Conservation (phyloP, 2,113 vertebrate species). For the Aptenodytes forsteri region DNA sequence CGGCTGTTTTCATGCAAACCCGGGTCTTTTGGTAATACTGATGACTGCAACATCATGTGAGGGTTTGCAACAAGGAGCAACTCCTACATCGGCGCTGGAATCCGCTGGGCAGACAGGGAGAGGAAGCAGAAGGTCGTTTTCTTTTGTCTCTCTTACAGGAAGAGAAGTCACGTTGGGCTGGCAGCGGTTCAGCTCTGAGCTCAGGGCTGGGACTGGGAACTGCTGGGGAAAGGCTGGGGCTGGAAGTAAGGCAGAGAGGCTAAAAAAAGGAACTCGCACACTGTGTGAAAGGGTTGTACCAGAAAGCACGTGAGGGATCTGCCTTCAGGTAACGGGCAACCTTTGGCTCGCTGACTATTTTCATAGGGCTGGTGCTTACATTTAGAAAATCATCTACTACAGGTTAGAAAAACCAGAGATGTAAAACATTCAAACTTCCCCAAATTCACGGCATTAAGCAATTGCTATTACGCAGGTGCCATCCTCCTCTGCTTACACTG, state of each 20-base stretch:
- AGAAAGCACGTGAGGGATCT: background rate
- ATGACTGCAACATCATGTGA: slow-evolving; percentile 66
- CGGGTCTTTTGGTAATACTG: background rate
- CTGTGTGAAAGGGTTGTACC: background rate
- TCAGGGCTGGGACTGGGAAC: background rate
- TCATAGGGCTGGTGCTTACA: background rate
- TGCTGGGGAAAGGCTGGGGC: background rate
- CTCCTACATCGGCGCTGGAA: background rate
- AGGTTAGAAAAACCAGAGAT: background rate
- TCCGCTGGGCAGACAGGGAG: background rate
- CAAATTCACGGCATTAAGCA: fast-evolving
- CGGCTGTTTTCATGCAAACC: background rate
- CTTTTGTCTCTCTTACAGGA: slow-evolving; percentile 16
- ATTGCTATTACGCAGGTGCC: fast-evolving
- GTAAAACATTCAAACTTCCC: background rate
- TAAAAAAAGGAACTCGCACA: background rate
- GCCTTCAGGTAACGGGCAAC: background rate
- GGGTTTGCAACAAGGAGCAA: slow-evolving; percentile 7
- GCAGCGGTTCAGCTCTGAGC: background rate
- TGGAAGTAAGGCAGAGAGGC: background rate
- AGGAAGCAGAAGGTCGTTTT: background rate
- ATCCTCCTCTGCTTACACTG: background rate
- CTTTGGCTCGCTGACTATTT: background rate
- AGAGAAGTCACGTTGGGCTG: slow-evolving; percentile 17
- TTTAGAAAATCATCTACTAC: background rate